phyloP scores from a whole-genome alignment of 2,888 invertebrate genomes.

The Protula sp. region DNA sequence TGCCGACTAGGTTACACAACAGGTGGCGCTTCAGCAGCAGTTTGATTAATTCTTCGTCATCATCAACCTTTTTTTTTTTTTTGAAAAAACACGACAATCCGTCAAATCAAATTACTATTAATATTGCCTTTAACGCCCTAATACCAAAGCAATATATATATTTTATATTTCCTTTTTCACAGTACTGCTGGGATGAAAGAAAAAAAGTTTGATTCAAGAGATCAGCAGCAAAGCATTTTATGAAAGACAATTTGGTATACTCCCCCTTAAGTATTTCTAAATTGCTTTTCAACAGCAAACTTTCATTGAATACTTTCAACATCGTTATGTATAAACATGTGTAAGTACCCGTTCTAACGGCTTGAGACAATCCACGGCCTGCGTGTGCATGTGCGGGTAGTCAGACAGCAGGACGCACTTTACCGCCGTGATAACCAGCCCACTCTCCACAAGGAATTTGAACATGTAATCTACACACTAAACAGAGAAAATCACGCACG shows the following conservation, averaged over 20 bases:
- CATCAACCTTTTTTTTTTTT: conserved; percentile 4
- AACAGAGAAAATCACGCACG: not conserved
- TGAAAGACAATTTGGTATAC: too few relatives aligned
- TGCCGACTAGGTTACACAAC: conserved; percentile 30
- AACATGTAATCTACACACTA: conserved; percentile 4
- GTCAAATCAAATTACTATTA: too few relatives aligned
- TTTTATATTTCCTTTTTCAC: too few relatives aligned
- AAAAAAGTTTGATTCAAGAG: too few relatives aligned
- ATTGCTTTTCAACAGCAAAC: not conserved
- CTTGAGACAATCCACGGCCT: conserved; percentile 7
- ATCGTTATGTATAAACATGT: too few relatives aligned
- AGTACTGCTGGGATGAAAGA: too few relatives aligned
- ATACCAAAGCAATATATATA: not conserved
- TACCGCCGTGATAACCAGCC: conserved; percentile 28
- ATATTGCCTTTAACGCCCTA: too few relatives aligned
- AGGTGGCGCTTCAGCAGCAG: conserved; percentile 35
- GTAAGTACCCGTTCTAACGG: conserved; percentile 1
- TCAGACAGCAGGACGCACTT: conserved; percentile 32
- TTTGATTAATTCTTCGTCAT: conserved; percentile 28
- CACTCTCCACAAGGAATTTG: conserved; percentile 2
- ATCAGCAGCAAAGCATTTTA: too few relatives aligned
- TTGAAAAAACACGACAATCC: not conserved
- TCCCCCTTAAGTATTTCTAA: not conserved
- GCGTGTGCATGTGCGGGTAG: conserved; percentile 21
- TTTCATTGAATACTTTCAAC: too few relatives aligned